Percentiles rank a stretch among this genome's conserved stretches.
Evolutionary conservation across 2,797 vertebrate genomes (phyloP).

Genomic region (Ibycter americanus): DNA sequence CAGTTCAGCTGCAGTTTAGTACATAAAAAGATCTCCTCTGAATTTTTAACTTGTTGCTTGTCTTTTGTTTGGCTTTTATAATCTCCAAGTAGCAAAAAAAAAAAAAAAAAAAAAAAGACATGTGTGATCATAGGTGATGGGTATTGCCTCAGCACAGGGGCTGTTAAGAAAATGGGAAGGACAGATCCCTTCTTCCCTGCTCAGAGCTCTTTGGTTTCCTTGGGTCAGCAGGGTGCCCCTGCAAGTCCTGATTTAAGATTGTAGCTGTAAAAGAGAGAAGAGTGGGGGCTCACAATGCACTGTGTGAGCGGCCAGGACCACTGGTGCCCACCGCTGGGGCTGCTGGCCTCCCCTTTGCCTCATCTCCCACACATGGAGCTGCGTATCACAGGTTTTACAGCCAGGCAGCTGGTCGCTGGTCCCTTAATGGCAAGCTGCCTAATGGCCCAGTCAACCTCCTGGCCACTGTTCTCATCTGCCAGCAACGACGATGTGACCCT

Average conservation of each 20-base stretch:
- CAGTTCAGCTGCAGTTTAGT: neutral
- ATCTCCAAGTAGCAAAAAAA: neutral
- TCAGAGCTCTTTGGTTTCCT: neutral
- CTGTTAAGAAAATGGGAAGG: neutral
- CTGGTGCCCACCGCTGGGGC: neutral
- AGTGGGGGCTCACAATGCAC: too few species aligned
- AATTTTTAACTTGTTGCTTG: neutral
- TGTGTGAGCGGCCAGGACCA: neutral
- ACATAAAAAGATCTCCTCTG: neutral
- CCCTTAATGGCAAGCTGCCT: neutral
- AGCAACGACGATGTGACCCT: neutral
- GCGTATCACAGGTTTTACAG: neutral
- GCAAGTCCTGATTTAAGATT: neutral
- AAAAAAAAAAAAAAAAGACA: neutral
- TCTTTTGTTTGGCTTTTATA: neutral
- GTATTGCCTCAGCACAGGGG: neutral
- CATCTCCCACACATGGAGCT: rapidly evolving
- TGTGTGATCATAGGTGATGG: neutral
- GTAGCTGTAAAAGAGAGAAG: neutral
- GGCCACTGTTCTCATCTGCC: neutral
- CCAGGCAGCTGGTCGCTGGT: neutral
- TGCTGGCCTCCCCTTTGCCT: neutral
- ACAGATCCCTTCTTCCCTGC: neutral
- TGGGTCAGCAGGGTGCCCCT: neutral
- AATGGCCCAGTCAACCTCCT: neutral